Percentiles rank a stretch among this genome's conserved stretches.
Evolutionary conservation across 2,888 invertebrate species (phyloP).

Genomic region (Phymatocera aterrima): DNA sequence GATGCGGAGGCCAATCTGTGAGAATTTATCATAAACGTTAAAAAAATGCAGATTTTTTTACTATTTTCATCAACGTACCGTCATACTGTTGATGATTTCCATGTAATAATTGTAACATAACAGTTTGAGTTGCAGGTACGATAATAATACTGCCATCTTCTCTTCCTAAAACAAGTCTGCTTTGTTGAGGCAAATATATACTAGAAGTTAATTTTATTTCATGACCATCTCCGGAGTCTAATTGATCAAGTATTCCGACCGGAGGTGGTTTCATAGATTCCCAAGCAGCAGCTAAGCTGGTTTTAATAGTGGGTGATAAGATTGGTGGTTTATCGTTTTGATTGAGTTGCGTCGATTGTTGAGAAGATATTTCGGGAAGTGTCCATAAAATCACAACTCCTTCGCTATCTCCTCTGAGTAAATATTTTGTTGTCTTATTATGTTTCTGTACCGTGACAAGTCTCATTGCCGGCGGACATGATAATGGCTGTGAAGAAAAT

Average conservation of each 20-base stretch:
- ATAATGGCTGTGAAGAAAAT: constrained; percentile 80
- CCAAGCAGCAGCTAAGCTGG: constrained; percentile 93
- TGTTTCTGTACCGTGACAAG: constrained; percentile 84
- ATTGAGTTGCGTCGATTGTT: constrained; percentile 79
- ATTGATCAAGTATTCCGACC: constrained; percentile 93
- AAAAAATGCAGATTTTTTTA: constrained; percentile 24
- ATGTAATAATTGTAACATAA: constrained; percentile 93
- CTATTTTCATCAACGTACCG: constrained; percentile 75
- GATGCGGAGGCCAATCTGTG: constrained; percentile 92
- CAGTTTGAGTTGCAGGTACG: constrained; percentile 96
- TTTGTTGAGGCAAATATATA: constrained; percentile 95
- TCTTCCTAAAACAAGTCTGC: constrained; percentile 94
- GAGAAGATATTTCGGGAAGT: constrained; percentile 87
- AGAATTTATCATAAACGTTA: constrained; percentile 41
- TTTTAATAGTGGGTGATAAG: constrained; percentile 86
- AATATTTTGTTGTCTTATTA: constrained; percentile 81
- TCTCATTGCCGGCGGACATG: constrained; percentile 94
- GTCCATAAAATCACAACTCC: constrained; percentile 94
- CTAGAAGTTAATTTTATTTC: constrained; percentile 92
- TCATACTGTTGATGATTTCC: constrained; percentile 90
- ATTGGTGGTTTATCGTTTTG: constrained; percentile 78
- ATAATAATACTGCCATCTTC: constrained; percentile 98
- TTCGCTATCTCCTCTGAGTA: constrained; percentile 93
- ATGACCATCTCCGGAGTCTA: constrained; percentile 85
- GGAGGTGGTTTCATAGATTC: constrained; percentile 90